Evolutionary conservation across 2,113 vertebrate genomes (phyloP).

Genomic region (Crotalus horridus): DNA sequence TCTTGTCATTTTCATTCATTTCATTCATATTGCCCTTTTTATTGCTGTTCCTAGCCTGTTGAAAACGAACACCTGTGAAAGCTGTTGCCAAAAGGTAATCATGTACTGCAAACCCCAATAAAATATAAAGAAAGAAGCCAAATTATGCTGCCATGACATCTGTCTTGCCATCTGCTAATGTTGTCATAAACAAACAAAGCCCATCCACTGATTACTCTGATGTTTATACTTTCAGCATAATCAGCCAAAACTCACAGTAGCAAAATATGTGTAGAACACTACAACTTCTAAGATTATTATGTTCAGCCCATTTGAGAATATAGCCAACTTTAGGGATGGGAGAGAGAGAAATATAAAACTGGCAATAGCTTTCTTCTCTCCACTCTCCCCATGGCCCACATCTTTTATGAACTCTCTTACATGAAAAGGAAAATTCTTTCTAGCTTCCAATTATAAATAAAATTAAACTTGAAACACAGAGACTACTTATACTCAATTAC

Average conservation of each 20-base stretch:
- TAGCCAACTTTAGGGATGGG: not conserved
- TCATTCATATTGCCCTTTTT: not conserved
- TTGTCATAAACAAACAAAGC: slow-evolving; percentile 59
- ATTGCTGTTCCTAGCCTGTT: not conserved
- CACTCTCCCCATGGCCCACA: not conserved
- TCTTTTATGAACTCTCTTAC: not conserved
- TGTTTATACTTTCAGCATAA: slow-evolving; percentile 48
- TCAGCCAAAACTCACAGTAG: slow-evolving; percentile 34
- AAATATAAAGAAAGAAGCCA: slow-evolving; percentile 58
- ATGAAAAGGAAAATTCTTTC: not conserved
- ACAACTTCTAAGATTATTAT: not conserved
- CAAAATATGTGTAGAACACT: slow-evolving; percentile 33
- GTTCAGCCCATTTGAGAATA: not conserved
- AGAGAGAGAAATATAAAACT: not conserved
- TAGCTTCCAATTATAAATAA: not conserved
- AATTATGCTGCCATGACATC: slow-evolving; percentile 70
- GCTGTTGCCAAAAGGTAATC: slow-evolving; percentile 53
- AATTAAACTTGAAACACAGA: not conserved
- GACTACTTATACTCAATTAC: not conserved
- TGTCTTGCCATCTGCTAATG: slow-evolving; percentile 70
- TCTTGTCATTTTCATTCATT: not conserved
- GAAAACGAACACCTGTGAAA: slow-evolving; percentile 56
- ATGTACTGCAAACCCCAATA: slow-evolving; percentile 51
- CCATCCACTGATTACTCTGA: slow-evolving; percentile 56
- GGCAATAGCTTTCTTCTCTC: not conserved